phyloP scores from a whole-genome alignment of 2,797 vertebrate species.

The Gila robusta region DNA sequence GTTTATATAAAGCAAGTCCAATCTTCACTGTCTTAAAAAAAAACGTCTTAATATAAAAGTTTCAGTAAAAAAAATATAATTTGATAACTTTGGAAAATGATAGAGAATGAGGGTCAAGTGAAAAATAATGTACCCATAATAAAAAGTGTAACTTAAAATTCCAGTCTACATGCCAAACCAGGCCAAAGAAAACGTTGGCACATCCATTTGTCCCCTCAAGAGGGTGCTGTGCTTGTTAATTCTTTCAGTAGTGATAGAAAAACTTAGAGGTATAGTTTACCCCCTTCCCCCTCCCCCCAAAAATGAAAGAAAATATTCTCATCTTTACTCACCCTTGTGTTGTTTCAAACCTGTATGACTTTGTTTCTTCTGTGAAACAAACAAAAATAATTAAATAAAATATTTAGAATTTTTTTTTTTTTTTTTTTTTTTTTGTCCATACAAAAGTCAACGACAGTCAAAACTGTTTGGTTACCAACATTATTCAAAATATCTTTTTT shows the following conservation, averaged over 20 bases:
- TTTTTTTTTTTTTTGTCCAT: too few relatives aligned
- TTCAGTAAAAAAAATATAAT: conserved; percentile 12
- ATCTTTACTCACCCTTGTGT: too few relatives aligned
- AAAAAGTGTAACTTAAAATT: not conserved
- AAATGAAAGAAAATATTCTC: too few relatives aligned
- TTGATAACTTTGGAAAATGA: conserved; percentile 2
- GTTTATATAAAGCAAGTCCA: conserved; percentile 62
- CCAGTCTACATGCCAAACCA: not conserved
- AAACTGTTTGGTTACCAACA: not conserved
- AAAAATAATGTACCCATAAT: not conserved
- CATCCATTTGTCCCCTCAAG: conserved; percentile 57
- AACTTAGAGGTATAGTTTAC: not conserved
- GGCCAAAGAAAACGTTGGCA: conserved; percentile 15
- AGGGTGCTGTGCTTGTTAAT: conserved; percentile 66
- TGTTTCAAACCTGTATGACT: not conserved
- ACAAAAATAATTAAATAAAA: not conserved
- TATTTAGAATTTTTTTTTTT: too few relatives aligned
- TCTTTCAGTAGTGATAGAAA: conserved; percentile 1
- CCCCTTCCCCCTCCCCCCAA: not conserved
- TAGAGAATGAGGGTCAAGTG: not conserved
- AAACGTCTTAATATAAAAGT: conserved; percentile 19
- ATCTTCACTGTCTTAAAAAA: conserved; percentile 39
- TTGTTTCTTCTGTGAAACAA: not conserved
- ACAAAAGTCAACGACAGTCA: too few relatives aligned
- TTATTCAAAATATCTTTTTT: not conserved